Conservation (phyloP, 2,888 invertebrate genomes). For the Ptilodon capucinus region DNA sequence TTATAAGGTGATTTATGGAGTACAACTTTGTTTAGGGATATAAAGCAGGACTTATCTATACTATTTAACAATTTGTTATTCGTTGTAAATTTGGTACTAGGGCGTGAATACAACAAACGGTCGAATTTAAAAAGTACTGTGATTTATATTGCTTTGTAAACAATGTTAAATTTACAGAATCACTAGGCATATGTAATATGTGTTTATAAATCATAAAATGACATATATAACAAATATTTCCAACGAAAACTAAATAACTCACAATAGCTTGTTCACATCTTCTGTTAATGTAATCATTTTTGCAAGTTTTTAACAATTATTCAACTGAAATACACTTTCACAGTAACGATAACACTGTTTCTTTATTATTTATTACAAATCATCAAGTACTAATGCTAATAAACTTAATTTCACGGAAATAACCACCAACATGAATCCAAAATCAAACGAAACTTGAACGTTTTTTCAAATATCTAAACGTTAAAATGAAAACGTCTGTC, state of each 20-base stretch:
- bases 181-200: too few relatives aligned
- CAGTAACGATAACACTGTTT: constrained; percentile 11
- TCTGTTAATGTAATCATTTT: constrained; percentile 57
- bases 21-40: too few relatives aligned
- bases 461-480: constrained; percentile 54
- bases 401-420: constrained; percentile 8
- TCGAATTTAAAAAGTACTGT: neutral
- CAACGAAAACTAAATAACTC: constrained; percentile 41
- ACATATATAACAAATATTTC: neutral
- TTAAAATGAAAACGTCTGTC: constrained; percentile 42
- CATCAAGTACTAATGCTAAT: neutral
- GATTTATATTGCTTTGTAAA: too few relatives aligned
- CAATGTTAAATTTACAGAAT: too few relatives aligned
- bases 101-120: neutral
- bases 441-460: constrained; percentile 34
- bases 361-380: neutral
- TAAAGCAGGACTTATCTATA: neutral
- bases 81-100: neutral
- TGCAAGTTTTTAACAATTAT: constrained; percentile 13
- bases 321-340: constrained; percentile 27
- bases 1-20: neutral
- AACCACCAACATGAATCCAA: constrained; percentile 23
- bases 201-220: too few relatives aligned
- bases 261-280: constrained; percentile 66
- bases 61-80: neutral